Conservation (phyloP, 2,888 invertebrate species). For the Hipparchia semele region DNA sequence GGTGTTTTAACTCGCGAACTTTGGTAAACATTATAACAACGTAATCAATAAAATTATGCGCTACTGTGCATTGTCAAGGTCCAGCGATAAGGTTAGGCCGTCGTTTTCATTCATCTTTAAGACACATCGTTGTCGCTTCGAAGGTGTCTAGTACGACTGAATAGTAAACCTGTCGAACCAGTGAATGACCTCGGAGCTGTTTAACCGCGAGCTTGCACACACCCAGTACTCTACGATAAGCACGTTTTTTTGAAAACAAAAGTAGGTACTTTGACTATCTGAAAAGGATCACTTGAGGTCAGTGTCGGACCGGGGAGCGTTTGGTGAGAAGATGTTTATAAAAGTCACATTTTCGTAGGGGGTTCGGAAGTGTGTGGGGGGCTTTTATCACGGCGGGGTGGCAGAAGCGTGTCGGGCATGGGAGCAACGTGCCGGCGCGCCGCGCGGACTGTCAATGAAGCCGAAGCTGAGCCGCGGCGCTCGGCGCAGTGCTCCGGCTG, state of each 20-base stretch:
- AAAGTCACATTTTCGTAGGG: constrained; percentile 63
- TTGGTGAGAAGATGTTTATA: constrained; percentile 23
- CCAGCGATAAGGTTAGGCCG: constrained; percentile 38
- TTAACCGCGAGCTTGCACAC: constrained; percentile 58
- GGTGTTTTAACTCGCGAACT: constrained; percentile 49
- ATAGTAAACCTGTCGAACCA: constrained; percentile 70
- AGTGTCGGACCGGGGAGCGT: constrained; percentile 23
- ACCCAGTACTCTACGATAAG: constrained; percentile 50
- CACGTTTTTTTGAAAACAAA: constrained; percentile 49
- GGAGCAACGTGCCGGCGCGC: constrained; percentile 54
- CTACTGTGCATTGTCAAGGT: constrained; percentile 37
- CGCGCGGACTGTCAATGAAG: constrained; percentile 52
- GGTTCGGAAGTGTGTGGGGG: constrained; percentile 49
- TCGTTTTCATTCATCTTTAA: constrained; percentile 46
- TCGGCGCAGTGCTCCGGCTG: constrained; percentile 32
- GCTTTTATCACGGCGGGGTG: constrained; percentile 52
- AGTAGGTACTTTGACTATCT: constrained; percentile 18
- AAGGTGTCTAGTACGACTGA: constrained; percentile 47
- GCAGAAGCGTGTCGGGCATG: constrained; percentile 47
- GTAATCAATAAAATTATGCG: constrained; percentile 46
- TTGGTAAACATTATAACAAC: constrained; percentile 45
- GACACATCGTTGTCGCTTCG: constrained; percentile 21
- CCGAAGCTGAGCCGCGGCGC: constrained; percentile 13
- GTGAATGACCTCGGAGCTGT: constrained; percentile 76
- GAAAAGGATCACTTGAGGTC: constrained; percentile 35